Evolutionary conservation across 2,113 vertebrate genomes (phyloP), one percentile per base, ranked within the genome.

Genomic region (Laterallus jamaicensis): DNA sequence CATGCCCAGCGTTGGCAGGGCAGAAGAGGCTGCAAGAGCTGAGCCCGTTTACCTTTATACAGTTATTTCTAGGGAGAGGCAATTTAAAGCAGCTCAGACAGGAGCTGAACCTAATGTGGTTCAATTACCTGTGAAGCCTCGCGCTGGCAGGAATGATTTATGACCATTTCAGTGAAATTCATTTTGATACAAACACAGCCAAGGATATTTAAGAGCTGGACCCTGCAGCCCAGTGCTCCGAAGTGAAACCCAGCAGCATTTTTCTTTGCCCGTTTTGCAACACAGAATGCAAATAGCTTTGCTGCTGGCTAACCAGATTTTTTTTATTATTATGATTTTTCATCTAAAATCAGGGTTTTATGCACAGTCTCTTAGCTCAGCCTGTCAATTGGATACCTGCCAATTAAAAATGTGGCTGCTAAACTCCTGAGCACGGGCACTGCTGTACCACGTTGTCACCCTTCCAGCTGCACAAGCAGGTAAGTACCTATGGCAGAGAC

Each of bases 1-100:
- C 0, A 1, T 0, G 22, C 1, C 47, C 12, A 4, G 0, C 4
- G 42, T 3, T 3, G 0, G 54, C 55, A 42, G 24, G 12, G 73
- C 28, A 18, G 63, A 31, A 28, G 10, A 9, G 35, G 11, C 2
- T 32, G n/a, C 17, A 44, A 47, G 50, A 0, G 28, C 90, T 60
- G 29, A 50, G 54, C 37, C 22, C 1, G 1, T 83, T 44, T 35
- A 52, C 63, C 75, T 44, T 55, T 11, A 16, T 6, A 15, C 3
- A 31, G 39, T 3, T 29, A 63, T 32, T 59, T 71, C 63, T 63
- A 24, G 0, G 3, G 37, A 70, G 26, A 73, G 37, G 78, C 69
- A 25, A 73, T 32, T 76, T 35, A 62, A 68, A 85, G 19, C 59
- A 80, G 50, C 21, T 73, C 63, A 16, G 85, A 83, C 14, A 77